Conservation (phyloP, 2,797 vertebrate species). For the Eidolon dupreanum region DNA sequence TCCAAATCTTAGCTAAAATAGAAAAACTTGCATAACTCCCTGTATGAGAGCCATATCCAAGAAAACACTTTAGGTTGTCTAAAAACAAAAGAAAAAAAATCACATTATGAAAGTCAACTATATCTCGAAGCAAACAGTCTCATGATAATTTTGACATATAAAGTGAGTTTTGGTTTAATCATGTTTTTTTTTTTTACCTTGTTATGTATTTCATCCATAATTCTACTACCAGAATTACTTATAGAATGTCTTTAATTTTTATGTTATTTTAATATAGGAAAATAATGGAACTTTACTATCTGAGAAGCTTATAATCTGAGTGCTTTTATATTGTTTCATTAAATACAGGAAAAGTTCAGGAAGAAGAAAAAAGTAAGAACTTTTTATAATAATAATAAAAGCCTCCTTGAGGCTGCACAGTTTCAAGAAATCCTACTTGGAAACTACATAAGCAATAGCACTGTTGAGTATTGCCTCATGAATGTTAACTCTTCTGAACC, state of each 20-base stretch:
- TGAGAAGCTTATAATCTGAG: background rate
- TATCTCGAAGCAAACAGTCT: background rate
- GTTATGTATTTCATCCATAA: background rate
- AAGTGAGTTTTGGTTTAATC: background rate
- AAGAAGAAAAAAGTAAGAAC: background rate
- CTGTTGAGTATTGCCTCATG: background rate
- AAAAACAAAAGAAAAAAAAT: background rate
- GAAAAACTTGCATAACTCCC: background rate
- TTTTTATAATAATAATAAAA: background rate
- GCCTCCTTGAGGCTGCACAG: background rate
- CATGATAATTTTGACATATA: background rate
- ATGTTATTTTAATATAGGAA: background rate
- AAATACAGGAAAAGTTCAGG: background rate
- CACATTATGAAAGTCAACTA: background rate
- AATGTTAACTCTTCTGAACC: background rate
- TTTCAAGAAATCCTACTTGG: slow-evolving; percentile 20
- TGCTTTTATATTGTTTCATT: background rate
- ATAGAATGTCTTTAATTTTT: background rate
- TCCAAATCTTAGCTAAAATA: background rate
- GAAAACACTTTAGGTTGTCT: background rate
- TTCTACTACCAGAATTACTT: background rate
- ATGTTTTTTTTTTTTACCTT: background rate
- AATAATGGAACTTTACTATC: slow-evolving; percentile 10
- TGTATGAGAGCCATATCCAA: background rate
- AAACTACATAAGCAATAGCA: background rate